phyloP scores from a whole-genome alignment of 1,140 invertebrate species.

The Dendrolimus punctatus region DNA sequence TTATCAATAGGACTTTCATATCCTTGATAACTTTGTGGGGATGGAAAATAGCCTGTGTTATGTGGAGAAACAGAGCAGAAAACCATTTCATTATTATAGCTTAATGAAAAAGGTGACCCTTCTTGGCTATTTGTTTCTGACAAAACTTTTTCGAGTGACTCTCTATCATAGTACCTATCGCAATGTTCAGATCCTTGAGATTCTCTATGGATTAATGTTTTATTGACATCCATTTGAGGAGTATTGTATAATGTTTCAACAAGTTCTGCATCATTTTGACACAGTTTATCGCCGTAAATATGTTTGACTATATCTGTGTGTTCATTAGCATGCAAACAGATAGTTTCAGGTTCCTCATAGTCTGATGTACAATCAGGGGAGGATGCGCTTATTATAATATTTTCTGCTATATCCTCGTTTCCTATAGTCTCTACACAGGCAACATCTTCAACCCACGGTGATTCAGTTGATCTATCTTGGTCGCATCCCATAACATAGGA shows the following conservation, averaged over 20 bases:
- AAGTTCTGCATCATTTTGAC: slow-evolving; percentile 33
- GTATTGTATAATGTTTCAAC: slow-evolving; percentile 50
- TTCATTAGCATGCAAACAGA: slow-evolving; percentile 22
- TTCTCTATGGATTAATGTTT: slow-evolving; percentile 45
- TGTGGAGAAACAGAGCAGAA: slow-evolving; percentile 2
- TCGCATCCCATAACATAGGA: slow-evolving; percentile 10
- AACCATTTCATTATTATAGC: slow-evolving; percentile 4
- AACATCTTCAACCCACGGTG: slow-evolving; percentile 63
- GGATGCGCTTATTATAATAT: slow-evolving; percentile 33
- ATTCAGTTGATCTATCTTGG: slow-evolving; percentile 28
- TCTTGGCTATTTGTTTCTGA: slow-evolving; percentile 23
- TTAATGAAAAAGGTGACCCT: slow-evolving; percentile 5
- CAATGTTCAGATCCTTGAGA: slow-evolving; percentile 22
- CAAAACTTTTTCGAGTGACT: slow-evolving; percentile 33
- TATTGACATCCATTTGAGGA: slow-evolving; percentile 51
- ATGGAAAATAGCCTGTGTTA: slow-evolving; percentile 6
- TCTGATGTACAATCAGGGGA: slow-evolving; percentile 21
- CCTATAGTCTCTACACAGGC: slow-evolving; percentile 64
- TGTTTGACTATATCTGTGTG: slow-evolving; percentile 44
- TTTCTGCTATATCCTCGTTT: slow-evolving; percentile 54
- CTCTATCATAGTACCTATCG: slow-evolving; percentile 28
- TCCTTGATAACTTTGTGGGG: no score
- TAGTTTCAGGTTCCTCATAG: slow-evolving; percentile 23
- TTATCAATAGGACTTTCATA: background rate
- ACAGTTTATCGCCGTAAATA: slow-evolving; percentile 43